Percentiles rank a stretch among this genome's conserved stretches.
Conservation (phyloP, 2,888 invertebrate genomes). For the Eupithecia subfuscata region DNA sequence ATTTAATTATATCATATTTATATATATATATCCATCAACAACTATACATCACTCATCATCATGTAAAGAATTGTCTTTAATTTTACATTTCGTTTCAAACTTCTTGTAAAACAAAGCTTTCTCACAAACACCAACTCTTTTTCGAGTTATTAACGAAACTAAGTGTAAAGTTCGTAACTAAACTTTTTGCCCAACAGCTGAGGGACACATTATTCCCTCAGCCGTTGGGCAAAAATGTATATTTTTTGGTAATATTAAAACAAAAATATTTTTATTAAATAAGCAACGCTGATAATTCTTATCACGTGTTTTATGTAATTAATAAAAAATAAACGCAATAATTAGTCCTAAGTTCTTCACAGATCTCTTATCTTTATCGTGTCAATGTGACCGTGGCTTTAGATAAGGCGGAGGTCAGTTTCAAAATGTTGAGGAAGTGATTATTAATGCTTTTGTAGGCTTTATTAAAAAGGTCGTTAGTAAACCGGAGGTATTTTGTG, state of each 20-base stretch:
- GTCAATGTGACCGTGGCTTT: slow-evolving; percentile 30
- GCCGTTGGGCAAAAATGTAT: not conserved
- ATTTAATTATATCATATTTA: too few species aligned
- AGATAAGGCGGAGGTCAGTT: slow-evolving; percentile 64
- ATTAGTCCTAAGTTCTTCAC: slow-evolving; percentile 10
- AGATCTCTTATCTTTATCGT: slow-evolving; percentile 19
- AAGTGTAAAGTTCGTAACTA: not conserved
- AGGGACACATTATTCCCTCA: too few species aligned
- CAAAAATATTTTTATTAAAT: not conserved
- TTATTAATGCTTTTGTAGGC: slow-evolving; percentile 35
- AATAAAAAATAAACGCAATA: slow-evolving; percentile 19
- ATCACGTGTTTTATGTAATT: not conserved
- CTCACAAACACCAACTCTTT: not conserved
- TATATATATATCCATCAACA: too few species aligned
- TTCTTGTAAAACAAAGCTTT: not conserved
- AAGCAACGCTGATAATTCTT: not conserved
- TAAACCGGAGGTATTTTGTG: not conserved
- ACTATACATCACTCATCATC: too few species aligned
- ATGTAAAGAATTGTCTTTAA: not conserved
- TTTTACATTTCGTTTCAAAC: not conserved
- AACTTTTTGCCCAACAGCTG: too few species aligned
- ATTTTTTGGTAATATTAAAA: not conserved
- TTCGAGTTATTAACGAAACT: not conserved
- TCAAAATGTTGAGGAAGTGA: slow-evolving; percentile 62
- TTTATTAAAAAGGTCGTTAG: slow-evolving; percentile 28